These are phyloP conservation scores for Salticus scenicus DNA, from an alignment of 2,888 invertebrate genomes.

Conservation along the genomic window DNA sequence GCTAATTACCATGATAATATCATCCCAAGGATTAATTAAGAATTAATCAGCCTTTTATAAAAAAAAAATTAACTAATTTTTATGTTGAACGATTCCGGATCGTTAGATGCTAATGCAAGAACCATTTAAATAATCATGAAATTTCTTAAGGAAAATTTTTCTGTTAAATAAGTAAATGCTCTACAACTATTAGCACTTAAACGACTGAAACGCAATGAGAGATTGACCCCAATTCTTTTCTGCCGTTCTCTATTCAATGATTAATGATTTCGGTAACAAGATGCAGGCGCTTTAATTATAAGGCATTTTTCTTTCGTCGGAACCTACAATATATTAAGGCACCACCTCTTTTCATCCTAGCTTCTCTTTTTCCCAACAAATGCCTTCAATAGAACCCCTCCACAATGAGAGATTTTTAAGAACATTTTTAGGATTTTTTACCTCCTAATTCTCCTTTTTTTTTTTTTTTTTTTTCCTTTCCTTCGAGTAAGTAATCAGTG, in stretches of 20 bases:
- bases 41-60: too few relatives aligned
- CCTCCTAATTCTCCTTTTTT: conserved; percentile 35
- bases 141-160: neutral
- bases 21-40: too few relatives aligned
- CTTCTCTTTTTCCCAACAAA: conserved; percentile 46
- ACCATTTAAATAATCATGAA: neutral
- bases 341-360: conserved; percentile 60
- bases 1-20: too few relatives aligned
- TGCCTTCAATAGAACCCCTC: conserved; percentile 55
- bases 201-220: conserved; percentile 49
- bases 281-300: conserved; percentile 69
- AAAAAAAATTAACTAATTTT: too few relatives aligned
- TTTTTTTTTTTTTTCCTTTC: conserved; percentile 23
- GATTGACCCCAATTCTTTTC: conserved; percentile 65
- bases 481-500: conserved; percentile 49
- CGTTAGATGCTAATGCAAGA: too few relatives aligned
- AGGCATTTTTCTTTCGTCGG: conserved; percentile 67
- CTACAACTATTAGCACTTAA: conserved; percentile 4
- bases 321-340: conserved; percentile 59
- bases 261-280: conserved; percentile 67
- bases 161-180: neutral
- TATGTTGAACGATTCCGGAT: too few relatives aligned
- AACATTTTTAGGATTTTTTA: conserved; percentile 49
- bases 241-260: conserved; percentile 57
- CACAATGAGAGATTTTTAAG: conserved; percentile 62